Base-by-base conservation (phyloP, 2,888 invertebrate genomes). In the Tinea pellionella region DNA sequence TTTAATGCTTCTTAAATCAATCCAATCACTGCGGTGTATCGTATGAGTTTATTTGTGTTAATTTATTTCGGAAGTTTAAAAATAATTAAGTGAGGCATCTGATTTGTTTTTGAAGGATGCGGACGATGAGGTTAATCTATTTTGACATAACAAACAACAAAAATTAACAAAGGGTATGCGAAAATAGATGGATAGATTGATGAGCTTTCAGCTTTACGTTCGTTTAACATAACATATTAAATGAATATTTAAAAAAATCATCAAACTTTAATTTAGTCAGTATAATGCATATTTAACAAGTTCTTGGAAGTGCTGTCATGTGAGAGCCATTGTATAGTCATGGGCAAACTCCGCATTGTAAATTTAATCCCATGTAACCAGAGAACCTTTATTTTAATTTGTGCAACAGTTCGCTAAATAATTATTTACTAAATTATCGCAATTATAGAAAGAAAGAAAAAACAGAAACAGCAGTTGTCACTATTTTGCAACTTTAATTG, bases 41-140 rank as follows among this genome's bases (percentile, higher is more conserved):
- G 37, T 37, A 37, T 37, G 37, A 2, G 18, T 24, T 15, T 19
- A 24, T 55, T 55, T 55, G 55, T 55, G 55, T 55, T 55, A 55
- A 55, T 55, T 55, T 55, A 55, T 55, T 55, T 55, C 2, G 55
- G 55, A 55, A 19, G 55, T 55, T 55, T 55, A 55, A 55, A 53
- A 55, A 55, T 55, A 55, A 55, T 55, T 19, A 55, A 55, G n/a
- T 15, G 24, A 55, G 15, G 47, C 24, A 19, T 12, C 3, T 19
- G 24, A 55, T 55, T 55, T 18, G 55, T 55, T 55, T 47, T 1
- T 55, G 24, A 29, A 55, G 29, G 47, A 15, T 47, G 47, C 19
- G n/a, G 55, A 55, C 6, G 47, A 15, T 47, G 47, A 2, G n/a
- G 55, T 55, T 24, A 19, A 19, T 13, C 55, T 19, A 55, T 19